Conservation (phyloP, 2,888 invertebrate genomes). For the Biston betularia region DNA sequence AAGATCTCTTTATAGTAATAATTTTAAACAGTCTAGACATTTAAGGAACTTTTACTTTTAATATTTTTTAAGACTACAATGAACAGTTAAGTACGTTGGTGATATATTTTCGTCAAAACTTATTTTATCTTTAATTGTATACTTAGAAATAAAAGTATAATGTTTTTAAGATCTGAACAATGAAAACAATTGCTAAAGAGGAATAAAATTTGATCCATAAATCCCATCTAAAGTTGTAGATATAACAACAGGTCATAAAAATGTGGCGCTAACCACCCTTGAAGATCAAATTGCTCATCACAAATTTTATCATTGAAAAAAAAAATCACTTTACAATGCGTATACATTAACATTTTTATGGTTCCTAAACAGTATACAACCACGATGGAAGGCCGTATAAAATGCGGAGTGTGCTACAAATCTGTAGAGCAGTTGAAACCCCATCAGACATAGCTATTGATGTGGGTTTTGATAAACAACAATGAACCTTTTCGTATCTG, state of each 20-base stretch:
- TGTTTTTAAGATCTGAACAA: background rate
- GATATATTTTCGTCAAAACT: background rate
- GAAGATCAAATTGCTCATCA: slow-evolving; percentile 50
- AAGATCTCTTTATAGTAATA: slow-evolving; percentile 11
- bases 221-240: slow-evolving; percentile 12
- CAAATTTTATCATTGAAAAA: slow-evolving; percentile 61
- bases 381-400: slow-evolving; percentile 70
- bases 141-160: too few species aligned
- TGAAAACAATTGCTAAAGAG: too few species aligned
- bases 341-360: slow-evolving; percentile 80
- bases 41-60: background rate
- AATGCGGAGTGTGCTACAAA: slow-evolving; percentile 67
- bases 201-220: slow-evolving; percentile 17
- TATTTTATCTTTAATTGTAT: too few species aligned
- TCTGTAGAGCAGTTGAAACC: slow-evolving; percentile 57
- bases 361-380: slow-evolving; percentile 77
- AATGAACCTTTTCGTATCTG: slow-evolving; percentile 75
- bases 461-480: slow-evolving; percentile 80
- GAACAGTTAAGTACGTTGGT: background rate
- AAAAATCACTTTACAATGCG: slow-evolving; percentile 60
- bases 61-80: background rate
- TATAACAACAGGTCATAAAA: slow-evolving; percentile 36
- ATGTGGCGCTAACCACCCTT: slow-evolving; percentile 42
- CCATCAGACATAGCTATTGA: slow-evolving; percentile 20
- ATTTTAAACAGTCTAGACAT: slow-evolving; percentile 37